These are phyloP conservation scores for Germaria angustata DNA, from an alignment of 2,888 invertebrate species.

Conservation along the genomic window DNA sequence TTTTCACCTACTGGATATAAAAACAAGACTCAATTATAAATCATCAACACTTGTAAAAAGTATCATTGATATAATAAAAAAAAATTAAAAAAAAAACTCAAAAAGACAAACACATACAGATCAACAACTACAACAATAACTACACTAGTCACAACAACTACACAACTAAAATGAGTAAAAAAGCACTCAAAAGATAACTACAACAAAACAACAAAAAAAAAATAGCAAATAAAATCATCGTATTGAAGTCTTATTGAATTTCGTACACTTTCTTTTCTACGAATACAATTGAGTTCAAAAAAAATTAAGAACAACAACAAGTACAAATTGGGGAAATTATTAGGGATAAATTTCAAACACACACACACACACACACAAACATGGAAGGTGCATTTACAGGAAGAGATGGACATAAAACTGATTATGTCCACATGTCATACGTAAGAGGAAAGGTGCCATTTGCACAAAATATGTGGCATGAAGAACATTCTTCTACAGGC, in stretches of 20 bases:
- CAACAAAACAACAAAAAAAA: background rate
- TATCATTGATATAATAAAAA: background rate
- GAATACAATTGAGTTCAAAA: constrained; percentile 3
- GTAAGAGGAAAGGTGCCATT: background rate
- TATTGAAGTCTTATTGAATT: background rate
- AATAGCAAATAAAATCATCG: background rate
- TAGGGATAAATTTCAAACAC: constrained; percentile 18
- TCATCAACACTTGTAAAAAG: constrained; percentile 52
- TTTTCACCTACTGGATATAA: background rate
- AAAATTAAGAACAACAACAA: constrained; percentile 9
- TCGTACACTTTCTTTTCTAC: background rate
- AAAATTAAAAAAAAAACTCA: background rate
- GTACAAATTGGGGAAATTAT: constrained; percentile 28
- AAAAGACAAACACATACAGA: constrained; percentile 15
- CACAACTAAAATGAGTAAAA: background rate
- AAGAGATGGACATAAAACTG: constrained; percentile 24
- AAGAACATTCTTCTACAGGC: background rate
- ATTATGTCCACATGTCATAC: background rate
- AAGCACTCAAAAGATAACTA: background rate
- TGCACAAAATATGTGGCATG: background rate
- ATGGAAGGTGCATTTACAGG: constrained; percentile 1
- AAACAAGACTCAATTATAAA: constrained; percentile 57
- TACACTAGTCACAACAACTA: background rate
- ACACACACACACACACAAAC: background rate
- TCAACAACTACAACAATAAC: constrained; percentile 21